Evolutionary conservation across 2,113 vertebrate species (phyloP).

Genomic region (Balaeniceps rex): DNA sequence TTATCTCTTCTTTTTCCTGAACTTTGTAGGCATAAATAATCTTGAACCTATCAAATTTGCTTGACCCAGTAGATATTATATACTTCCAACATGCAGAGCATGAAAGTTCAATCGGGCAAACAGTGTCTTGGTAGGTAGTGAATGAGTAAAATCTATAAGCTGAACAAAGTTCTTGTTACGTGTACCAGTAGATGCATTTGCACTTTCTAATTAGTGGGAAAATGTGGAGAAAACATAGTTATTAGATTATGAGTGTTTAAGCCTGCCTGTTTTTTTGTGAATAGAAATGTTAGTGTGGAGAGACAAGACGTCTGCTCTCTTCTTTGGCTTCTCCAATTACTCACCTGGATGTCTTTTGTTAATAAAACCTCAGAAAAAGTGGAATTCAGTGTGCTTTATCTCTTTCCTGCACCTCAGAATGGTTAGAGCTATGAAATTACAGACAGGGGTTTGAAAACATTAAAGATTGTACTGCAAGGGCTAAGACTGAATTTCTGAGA

Average conservation of each 20-base stretch:
- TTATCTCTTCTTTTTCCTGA: not conserved
- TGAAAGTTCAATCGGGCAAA: not conserved
- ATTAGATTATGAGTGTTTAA: not conserved
- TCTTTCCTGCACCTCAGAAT: not conserved
- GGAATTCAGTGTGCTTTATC: not conserved
- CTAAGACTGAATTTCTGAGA: not conserved
- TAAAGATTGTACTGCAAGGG: not conserved
- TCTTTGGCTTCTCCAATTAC: not conserved
- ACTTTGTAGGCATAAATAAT: not conserved
- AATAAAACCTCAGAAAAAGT: not conserved
- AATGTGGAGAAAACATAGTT: not conserved
- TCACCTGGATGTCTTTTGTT: not conserved
- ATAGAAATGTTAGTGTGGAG: not conserved
- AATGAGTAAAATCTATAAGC: not conserved
- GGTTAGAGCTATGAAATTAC: not conserved
- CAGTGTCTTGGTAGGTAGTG: not conserved
- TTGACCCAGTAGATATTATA: not conserved
- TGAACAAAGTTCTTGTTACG: not conserved
- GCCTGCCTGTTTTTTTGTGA: not conserved
- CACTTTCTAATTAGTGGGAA: not conserved
- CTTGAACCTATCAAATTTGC: not conserved
- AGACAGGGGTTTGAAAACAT: not conserved
- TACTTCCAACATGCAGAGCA: too few relatives aligned
- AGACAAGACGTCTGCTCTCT: not conserved
- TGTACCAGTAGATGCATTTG: not conserved